Evolutionary conservation across 2,888 invertebrate species (phyloP).

Genomic region (Doris montereyensis): DNA sequence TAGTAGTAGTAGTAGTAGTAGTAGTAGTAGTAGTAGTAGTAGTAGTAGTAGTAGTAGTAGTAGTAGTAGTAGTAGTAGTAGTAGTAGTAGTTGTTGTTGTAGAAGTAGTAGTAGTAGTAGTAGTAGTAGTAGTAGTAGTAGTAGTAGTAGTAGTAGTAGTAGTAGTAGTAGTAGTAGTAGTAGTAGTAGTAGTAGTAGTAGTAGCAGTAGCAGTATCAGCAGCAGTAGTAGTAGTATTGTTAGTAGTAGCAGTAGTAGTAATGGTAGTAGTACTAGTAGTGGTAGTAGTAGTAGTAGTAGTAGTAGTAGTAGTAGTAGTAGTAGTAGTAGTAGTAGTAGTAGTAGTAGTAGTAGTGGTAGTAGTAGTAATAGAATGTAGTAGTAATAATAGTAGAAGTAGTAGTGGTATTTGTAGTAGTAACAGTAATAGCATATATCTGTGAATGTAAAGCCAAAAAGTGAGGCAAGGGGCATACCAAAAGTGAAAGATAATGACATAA

Average conservation of each 20-base stretch:
- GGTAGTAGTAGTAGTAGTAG: constrained; percentile 3
- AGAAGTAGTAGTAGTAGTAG: constrained; percentile 11
- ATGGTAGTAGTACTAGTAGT: constrained; percentile 11
- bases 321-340: constrained; percentile 14
- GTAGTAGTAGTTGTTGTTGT: not conserved
- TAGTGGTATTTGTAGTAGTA: not conserved
- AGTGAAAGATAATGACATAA: too few relatives aligned
- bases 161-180: constrained; percentile 20
- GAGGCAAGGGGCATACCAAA: too few relatives aligned
- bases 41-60: not conserved
- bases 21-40: not conserved
- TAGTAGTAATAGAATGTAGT: constrained; percentile 11
- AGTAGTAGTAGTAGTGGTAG: constrained; percentile 17
- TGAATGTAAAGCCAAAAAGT: too few relatives aligned
- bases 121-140: constrained; percentile 20
- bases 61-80: not conserved
- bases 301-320: not conserved
- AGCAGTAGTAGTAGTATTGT: constrained; percentile 4
- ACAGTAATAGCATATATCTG: not conserved
- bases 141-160: constrained; percentile 20
- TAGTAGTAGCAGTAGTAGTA: constrained; percentile 13
- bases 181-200: not conserved
- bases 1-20: not conserved
- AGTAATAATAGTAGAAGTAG: constrained; percentile 11
- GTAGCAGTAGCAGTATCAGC: not conserved